Base-by-base conservation (phyloP, 2,797 vertebrate species). In the Allobates femoralis region DNA sequence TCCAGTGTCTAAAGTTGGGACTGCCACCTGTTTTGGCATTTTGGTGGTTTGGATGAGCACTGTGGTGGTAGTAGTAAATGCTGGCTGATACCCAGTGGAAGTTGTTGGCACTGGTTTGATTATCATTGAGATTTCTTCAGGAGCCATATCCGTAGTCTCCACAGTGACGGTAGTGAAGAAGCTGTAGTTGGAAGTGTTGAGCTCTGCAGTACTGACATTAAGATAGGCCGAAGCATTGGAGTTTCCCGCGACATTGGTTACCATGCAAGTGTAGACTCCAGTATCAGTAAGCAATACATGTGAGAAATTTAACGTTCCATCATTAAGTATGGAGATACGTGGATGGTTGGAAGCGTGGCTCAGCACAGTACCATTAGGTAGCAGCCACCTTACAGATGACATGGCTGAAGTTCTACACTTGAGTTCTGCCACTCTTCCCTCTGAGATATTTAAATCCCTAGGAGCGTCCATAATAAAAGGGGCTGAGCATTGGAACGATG, bases 91-190 rank as follows among this genome's bases (percentile, higher is more conserved):
- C 79, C 96, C 97, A 46, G 97, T 97, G 15, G 98, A 96, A 0
- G 97, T 94, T 62, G 98, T 97, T 58, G 98, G 97, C 79, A 94
- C 93, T 6, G 96, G 96, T 90, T 97, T 98, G 89, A 97, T 96
- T 92, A 99, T 99, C 14, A 96, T 95, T 51, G 94, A 93, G 37
- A 94, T 93, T 90, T 97, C 96, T 90, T 98, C 96, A 0, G 96
- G 96, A 2, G 96, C 96, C 73, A 96, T 93, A 91, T 97, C 97
- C 10, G 97, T 95, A 90, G 97, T 95, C 93, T 99, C 97, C 93
- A 99, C 97, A 6, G 97, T 98, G 80, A 99, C 96, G 0, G 98
- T 99, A 91, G 98, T 98, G 91, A 99, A 99, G 93, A 98, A 99
- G 91, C 97, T 98, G 89, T 98, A 96, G 93, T 98, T 98, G 90